A percentile compares a stretch with the other conserved stretches of the same genome.
These are phyloP conservation scores for Luscinia luscinia DNA, from an alignment of 2,797 vertebrate species.

Conservation along the genomic window DNA sequence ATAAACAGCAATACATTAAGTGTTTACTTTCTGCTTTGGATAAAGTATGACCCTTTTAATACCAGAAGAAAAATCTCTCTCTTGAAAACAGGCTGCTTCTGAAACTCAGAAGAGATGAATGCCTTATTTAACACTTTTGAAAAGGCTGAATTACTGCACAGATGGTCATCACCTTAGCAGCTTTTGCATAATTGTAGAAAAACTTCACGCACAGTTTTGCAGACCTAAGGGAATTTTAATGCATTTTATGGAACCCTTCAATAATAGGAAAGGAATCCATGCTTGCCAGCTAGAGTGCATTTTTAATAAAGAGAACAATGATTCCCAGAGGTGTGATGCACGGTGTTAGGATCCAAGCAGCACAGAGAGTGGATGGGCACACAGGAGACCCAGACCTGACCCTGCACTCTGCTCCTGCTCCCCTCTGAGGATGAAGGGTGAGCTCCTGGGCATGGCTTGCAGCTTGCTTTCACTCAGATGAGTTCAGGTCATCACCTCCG, in stretches of 20 bases:
- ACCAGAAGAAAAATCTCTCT: not conserved
- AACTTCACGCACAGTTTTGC: not conserved
- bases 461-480: not conserved
- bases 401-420: not conserved
- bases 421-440: not conserved
- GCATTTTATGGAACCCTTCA: not conserved
- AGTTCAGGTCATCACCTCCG: not conserved
- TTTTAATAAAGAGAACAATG: not conserved
- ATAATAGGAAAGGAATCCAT: not conserved
- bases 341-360: too few species aligned
- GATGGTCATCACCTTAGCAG: not conserved
- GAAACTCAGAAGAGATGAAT: not conserved
- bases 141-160: not conserved
- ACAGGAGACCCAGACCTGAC: not conserved
- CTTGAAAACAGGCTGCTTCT: not conserved
- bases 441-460: not conserved
- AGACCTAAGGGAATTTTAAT: not conserved
- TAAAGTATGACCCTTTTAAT: not conserved
- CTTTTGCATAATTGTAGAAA: not conserved
- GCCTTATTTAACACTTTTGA: not conserved
- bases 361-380: not conserved
- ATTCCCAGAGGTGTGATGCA: not conserved
- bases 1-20: not conserved
- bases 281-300: not conserved
- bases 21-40: conserved; percentile 11